Conservation (phyloP, 2,888 invertebrate genomes). For the Azorinus chamasolen region DNA sequence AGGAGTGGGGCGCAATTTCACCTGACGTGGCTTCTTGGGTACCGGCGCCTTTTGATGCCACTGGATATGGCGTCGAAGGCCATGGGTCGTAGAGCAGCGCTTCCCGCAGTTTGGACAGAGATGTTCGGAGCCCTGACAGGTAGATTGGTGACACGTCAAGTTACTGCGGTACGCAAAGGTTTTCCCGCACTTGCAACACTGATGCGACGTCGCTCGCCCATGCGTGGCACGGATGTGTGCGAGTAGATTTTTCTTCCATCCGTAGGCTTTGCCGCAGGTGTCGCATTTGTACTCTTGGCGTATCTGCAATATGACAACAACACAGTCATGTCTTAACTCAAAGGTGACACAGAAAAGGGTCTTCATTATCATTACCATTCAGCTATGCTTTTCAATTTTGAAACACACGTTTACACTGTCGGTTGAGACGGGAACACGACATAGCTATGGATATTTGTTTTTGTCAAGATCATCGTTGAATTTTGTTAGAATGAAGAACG, state of each 20-base stretch:
- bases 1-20: background rate
- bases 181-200: background rate
- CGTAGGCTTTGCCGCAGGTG: too few relatives aligned
- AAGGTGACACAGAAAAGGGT: too few relatives aligned
- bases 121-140: background rate
- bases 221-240: background rate
- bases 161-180: background rate
- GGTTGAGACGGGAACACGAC: too few relatives aligned
- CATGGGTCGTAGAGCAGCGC: conserved; percentile 8
- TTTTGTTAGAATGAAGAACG: too few relatives aligned
- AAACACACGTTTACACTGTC: too few relatives aligned
- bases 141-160: background rate
- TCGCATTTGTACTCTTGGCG: too few relatives aligned
- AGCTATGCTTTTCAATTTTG: too few relatives aligned
- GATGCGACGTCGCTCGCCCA: background rate
- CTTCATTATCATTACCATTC: too few relatives aligned
- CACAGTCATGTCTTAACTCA: too few relatives aligned
- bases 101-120: background rate
- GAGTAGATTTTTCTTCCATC: conserved; percentile 1
- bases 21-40: background rate
- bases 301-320: too few relatives aligned
- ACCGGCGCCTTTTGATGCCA: background rate
- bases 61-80: conserved; percentile 2
- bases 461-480: too few relatives aligned
- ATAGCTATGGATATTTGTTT: too few relatives aligned